Evolutionary conservation across 1,140 invertebrate species (phyloP).

Genomic region (Arctopsyche grandis): DNA sequence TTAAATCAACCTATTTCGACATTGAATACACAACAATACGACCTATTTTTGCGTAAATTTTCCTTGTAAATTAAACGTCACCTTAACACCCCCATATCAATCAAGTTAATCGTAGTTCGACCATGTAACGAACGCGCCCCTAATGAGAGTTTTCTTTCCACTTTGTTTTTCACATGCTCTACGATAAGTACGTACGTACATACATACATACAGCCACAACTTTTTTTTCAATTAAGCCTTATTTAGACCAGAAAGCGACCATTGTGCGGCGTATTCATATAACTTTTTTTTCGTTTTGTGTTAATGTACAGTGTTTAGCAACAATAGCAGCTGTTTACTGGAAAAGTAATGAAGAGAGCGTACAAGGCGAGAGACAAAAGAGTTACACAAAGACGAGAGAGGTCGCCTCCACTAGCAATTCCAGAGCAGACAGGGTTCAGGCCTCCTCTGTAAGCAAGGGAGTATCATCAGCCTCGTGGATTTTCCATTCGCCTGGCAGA

Average conservation of each 20-base stretch:
- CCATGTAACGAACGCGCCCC: conserved; percentile 10
- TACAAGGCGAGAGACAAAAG: conserved; percentile 68
- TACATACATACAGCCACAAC: background rate
- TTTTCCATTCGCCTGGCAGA: conserved; percentile 38
- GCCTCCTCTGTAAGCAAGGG: conserved; percentile 59
- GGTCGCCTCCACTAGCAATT: conserved; percentile 59
- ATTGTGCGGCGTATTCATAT: conserved; percentile 15
- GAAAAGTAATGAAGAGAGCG: conserved; percentile 84
- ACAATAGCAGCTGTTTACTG: conserved; percentile 86
- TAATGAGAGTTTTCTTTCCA: conserved; percentile 31
- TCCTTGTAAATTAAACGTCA: conserved; percentile 13
- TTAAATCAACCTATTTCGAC: too few relatives aligned
- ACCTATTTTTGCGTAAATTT: background rate
- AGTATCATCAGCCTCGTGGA: conserved; percentile 52
- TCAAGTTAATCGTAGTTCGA: conserved; percentile 18
- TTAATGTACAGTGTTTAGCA: conserved; percentile 74
- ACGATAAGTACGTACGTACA: background rate
- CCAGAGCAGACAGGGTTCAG: conserved; percentile 63
- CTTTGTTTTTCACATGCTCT: conserved; percentile 4
- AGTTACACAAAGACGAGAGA: conserved; percentile 63
- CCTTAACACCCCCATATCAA: conserved; percentile 22
- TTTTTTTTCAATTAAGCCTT: conserved; percentile 24
- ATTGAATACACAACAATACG: background rate
- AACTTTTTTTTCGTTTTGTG: conserved; percentile 31
- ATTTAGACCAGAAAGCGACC: conserved; percentile 15